Conservation (phyloP, 2,888 invertebrate genomes). For the Silvanus unidentatus region DNA sequence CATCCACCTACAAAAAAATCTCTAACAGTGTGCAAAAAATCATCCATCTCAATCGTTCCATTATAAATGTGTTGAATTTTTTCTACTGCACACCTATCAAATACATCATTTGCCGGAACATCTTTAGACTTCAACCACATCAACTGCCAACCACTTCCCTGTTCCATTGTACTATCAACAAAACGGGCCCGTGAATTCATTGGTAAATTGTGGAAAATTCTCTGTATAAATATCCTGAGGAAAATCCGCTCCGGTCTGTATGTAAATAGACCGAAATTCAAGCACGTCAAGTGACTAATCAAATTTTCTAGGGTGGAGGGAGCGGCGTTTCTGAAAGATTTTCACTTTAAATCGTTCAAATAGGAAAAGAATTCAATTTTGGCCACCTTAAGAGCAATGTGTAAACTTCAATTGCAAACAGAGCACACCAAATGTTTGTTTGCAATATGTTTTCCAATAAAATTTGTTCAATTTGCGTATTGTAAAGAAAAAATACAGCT, state of each 20-base stretch:
- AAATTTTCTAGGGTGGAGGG: constrained; percentile 15
- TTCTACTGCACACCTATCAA: no score
- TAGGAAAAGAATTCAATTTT: no score
- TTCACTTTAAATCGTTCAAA: no score
- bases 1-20: neutral
- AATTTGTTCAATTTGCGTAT: constrained; percentile 22
- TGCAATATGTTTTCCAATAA: constrained; percentile 29
- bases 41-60: no score
- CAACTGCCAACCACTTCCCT: no score
- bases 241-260: constrained; percentile 23
- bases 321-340: constrained; percentile 20
- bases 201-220: constrained; percentile 21
- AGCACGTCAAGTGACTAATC: constrained; percentile 16
- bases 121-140: no score
- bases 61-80: no score
- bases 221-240: constrained; percentile 24
- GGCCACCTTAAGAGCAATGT: constrained; percentile 30
- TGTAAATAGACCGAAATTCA: constrained; percentile 23
- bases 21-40: no score
- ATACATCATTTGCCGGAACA: no score
- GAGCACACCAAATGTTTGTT: constrained; percentile 26
- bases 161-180: no score
- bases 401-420: constrained; percentile 35
- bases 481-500: constrained; percentile 20
- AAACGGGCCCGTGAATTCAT: no score